Evolutionary conservation across 2,888 invertebrate genomes (phyloP), one percentile per base, ranked within the genome.

Genomic region (Caradrina clavipalpis): DNA sequence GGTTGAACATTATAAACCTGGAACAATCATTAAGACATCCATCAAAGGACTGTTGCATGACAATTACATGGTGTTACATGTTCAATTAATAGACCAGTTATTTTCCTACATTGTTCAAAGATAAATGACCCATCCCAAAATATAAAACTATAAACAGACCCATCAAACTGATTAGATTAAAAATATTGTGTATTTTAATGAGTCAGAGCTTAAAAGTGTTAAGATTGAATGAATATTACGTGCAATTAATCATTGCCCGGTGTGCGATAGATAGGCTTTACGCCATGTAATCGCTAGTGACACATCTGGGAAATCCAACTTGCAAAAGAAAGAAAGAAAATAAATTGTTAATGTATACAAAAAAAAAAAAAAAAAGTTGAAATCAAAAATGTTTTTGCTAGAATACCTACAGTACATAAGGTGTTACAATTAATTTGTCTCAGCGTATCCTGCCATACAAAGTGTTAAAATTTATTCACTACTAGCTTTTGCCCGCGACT

Each of bases 1-100:
- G 97, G 88, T 98, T 97, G 94, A 99, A 99, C 94, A 98, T 97
- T 78, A 98, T 97, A 90, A 98, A 99, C 15, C 98, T 98, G 91
- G 0, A 95, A 94, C 58, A 64, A 62, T 1, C 4, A 13, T 45
- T 6, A 17, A 45, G 11, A 17, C 6, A 45, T 0, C 45, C 17
- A 17, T 45, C 17, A 17, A 45, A 45, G 35, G 35, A 35, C 35
- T 3, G 35, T 35, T 35, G 19, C 13, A 35, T 45, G 11, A 10
- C 13, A 35, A 31, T 49, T 21, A 22, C 62, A 49, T 21, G 2
- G 21, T 45, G 22, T n/a, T 61, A 22, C 26, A 57, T 45, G 13
- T 31, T 7, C 19, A 8, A 31, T 59, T 19, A 63, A 47, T 47
- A 31, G 22, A 39, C 11, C 19, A 2, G 15, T 7, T 64, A 62